These are phyloP conservation scores for Limnephilus rhombicus DNA, from an alignment of 2,888 invertebrate species.

Conservation along the genomic window DNA sequence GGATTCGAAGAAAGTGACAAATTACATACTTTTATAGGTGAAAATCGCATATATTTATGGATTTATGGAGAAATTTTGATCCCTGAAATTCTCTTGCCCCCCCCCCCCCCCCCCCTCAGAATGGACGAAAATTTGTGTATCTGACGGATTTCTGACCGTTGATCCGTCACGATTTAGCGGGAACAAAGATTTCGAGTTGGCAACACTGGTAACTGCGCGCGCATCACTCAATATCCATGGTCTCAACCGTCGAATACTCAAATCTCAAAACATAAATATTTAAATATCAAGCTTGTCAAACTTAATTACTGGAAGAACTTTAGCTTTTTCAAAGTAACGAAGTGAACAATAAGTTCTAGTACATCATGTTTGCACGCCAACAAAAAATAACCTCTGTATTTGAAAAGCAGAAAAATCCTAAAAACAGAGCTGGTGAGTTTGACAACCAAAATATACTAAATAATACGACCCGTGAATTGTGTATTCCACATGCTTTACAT, in stretches of 20 bases:
- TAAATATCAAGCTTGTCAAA: background rate
- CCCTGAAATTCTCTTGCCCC: too few species aligned
- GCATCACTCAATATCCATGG: background rate
- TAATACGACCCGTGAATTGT: background rate
- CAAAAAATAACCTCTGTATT: background rate
- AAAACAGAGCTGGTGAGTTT: background rate
- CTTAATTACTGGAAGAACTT: background rate
- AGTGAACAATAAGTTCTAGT: background rate
- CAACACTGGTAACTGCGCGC: background rate
- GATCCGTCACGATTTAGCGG: too few species aligned
- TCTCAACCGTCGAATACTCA: background rate
- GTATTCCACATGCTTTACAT: background rate
- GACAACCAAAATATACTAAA: background rate
- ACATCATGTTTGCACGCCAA: background rate
- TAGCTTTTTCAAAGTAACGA: background rate
- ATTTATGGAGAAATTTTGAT: too few species aligned
- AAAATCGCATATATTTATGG: too few species aligned
- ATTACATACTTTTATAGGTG: too few species aligned
- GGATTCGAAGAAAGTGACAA: too few species aligned
- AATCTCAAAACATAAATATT: background rate
- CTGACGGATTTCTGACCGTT: too few species aligned
- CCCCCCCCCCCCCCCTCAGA: too few species aligned
- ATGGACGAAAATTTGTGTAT: too few species aligned
- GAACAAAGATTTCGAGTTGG: too few species aligned
- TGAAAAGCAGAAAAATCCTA: background rate